These are phyloP conservation scores for Carassius carassius DNA, from an alignment of 2,113 vertebrate species.

Conservation along the genomic window DNA sequence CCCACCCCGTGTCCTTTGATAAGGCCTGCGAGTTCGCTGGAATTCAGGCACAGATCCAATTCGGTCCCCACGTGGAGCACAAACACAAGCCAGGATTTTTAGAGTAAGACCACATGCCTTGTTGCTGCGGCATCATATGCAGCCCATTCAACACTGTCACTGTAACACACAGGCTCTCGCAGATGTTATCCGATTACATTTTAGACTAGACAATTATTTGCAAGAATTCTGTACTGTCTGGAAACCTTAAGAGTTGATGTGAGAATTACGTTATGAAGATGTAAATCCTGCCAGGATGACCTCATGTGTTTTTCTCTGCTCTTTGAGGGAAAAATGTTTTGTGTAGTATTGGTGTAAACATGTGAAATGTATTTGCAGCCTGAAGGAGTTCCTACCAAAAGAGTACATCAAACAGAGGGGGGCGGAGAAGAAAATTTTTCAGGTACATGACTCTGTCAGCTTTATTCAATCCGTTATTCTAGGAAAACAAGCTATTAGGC, in stretches of 20 bases:
- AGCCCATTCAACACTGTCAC: background rate
- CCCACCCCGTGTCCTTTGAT: slow-evolving; percentile 97
- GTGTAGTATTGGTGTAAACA: slow-evolving; percentile 56
- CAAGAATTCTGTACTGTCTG: background rate
- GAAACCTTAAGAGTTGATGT: background rate
- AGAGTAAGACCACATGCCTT: slow-evolving; percentile 81
- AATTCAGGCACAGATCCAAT: slow-evolving; percentile 98
- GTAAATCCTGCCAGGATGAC: slow-evolving; percentile 62
- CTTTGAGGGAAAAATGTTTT: slow-evolving; percentile 56
- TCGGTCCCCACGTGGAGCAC: slow-evolving; percentile 95
- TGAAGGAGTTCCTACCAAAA: slow-evolving; percentile 82
- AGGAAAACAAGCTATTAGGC: background rate
- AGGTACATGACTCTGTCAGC: slow-evolving; percentile 67
- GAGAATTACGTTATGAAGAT: slow-evolving; percentile 47
- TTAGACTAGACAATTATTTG: slow-evolving; percentile 9
- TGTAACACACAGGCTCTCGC: background rate
- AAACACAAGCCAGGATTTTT: slow-evolving; percentile 99
- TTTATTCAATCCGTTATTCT: background rate
- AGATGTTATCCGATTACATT: background rate
- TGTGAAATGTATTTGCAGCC: slow-evolving; percentile 70
- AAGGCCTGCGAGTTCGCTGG: slow-evolving; percentile 98
- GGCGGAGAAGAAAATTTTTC: slow-evolving; percentile 81
- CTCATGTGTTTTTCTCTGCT: slow-evolving; percentile 58
- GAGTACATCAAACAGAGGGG: slow-evolving; percentile 82
- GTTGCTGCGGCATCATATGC: slow-evolving; percentile 31